Base-by-base conservation (phyloP, 1,140 invertebrate genomes). In the Ceratina calcarata region DNA sequence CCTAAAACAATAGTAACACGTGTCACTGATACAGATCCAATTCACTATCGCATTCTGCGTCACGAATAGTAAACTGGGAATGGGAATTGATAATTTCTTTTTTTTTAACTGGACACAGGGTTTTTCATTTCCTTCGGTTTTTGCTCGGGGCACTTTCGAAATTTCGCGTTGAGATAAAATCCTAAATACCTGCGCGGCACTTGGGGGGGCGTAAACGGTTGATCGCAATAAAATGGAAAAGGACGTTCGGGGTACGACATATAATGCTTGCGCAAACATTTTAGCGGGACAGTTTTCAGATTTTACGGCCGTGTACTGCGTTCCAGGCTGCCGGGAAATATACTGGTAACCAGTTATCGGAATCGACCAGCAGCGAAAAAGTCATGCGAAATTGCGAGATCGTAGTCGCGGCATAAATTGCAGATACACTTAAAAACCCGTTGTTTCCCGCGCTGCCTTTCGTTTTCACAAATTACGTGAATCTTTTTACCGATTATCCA, bases 311-410 rank as follows among this genome's bases (percentile, higher is more conserved):
- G 69, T 49, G 68, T 57, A 72, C 49, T 72, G 72, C 60, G 55
- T 64, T 64, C 27, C 32, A 16, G 16, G n/a, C 58, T 64, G 16
- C 20, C 13, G 60, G 57, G 72, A 78, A 68, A 78, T 78, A 78
- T 78, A 72, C 76, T 65, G 60, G 76, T 64, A 49, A 65, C 76
- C 76, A 72, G 76, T 78, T 78, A 78, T 78, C 76, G 68, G 76
- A 78, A 78, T 78, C 76, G 68, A 49, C 45, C 76, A 72, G 61
- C 27, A n/a, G 60, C 20, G 76, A 72, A 57, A 65, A 78, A 64
- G 68, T 78, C 69, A 37, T 32, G 22, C 60, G 10, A 65, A 78
- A 78, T 78, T 72, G 72, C 69, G 60, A 45, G 76, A 45, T 32
- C 24, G 15, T 55, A 49, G n/a, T 69, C 37, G 37, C 37, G 22